phyloP scores from a whole-genome alignment of 2,113 vertebrate species.

The Phaethornis superciliosus region DNA sequence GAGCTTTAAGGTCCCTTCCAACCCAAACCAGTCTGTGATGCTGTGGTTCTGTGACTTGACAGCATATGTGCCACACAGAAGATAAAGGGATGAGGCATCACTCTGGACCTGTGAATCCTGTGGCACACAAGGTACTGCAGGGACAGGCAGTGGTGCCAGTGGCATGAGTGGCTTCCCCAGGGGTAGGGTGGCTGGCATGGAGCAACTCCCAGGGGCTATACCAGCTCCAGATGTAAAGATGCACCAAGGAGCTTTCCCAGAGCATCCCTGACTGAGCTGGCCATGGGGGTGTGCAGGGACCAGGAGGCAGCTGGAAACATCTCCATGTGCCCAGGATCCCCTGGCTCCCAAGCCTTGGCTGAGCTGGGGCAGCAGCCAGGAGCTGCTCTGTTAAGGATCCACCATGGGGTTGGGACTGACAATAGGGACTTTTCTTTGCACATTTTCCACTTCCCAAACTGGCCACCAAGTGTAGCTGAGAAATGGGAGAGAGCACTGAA shows the following conservation, averaged over 20 bases:
- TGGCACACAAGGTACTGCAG: background rate
- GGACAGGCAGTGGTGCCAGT: background rate
- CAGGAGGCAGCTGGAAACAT: fast-evolving
- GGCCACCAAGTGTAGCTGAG: background rate
- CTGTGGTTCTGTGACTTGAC: no score
- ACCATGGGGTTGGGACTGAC: fast-evolving
- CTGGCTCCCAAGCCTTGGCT: background rate
- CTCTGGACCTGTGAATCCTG: background rate
- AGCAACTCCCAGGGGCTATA: no score
- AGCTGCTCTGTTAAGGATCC: background rate
- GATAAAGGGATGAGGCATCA: background rate
- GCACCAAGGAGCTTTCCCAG: background rate
- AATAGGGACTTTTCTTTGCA: background rate
- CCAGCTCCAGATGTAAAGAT: background rate
- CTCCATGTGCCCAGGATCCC: background rate
- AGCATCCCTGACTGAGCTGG: background rate
- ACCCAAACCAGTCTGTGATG: no score
- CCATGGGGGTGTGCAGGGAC: fast-evolving
- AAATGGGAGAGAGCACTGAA: background rate
- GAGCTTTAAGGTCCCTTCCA: no score
- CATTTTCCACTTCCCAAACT: background rate
- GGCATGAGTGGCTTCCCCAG: background rate
- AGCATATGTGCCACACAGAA: background rate
- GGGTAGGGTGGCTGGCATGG: fast-evolving
- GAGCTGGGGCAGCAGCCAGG: background rate